These are phyloP conservation scores for Odontophorus gujanensis DNA, from an alignment of 2,113 vertebrate species.

Conservation along the genomic window DNA sequence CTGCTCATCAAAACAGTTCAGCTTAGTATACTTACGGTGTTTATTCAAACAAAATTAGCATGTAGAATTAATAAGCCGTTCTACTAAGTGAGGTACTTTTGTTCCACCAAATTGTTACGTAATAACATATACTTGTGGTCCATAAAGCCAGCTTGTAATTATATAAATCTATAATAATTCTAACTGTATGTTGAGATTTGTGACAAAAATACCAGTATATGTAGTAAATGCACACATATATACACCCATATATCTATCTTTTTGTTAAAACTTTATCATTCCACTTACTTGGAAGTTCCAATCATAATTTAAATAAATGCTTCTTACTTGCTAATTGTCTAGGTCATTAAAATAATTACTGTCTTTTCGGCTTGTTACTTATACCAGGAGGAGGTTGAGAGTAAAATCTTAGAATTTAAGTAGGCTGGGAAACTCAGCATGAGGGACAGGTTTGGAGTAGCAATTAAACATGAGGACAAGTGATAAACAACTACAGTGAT, in stretches of 20 bases:
- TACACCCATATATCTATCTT: background rate
- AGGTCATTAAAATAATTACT: conserved; percentile 28
- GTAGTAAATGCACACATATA: background rate
- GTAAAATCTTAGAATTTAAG: background rate
- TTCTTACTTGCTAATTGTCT: background rate
- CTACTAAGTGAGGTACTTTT: background rate
- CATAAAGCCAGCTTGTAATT: background rate
- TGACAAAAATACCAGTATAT: background rate
- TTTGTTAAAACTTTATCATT: background rate
- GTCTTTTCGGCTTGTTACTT: background rate
- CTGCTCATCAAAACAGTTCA: background rate
- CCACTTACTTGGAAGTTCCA: conserved; percentile 8
- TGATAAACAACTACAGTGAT: background rate
- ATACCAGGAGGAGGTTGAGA: background rate
- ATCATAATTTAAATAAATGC: background rate
- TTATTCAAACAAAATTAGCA: background rate
- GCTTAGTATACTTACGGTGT: background rate
- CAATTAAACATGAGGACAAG: background rate
- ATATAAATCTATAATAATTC: background rate
- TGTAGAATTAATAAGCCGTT: background rate
- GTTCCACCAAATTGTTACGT: background rate
- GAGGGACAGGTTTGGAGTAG: background rate
- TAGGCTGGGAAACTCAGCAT: background rate
- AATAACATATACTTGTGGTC: background rate
- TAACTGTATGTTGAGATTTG: background rate